Evolutionary conservation across 2,113 vertebrate genomes (phyloP).

Genomic region (Benitochromis conjunctus): DNA sequence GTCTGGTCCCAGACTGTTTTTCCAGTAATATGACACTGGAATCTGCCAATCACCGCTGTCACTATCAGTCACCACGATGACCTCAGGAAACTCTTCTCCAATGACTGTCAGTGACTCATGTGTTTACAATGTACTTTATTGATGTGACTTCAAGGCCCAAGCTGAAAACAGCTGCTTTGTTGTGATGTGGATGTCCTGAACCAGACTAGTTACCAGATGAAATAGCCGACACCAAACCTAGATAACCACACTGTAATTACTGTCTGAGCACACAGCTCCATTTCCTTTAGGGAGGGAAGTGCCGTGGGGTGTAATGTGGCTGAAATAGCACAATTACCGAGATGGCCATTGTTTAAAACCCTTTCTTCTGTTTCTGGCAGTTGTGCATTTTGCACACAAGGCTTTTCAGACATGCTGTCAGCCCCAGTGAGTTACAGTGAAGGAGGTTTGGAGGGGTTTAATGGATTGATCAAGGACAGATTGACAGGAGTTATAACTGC

Average conservation of each 20-base stretch:
- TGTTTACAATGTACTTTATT: constrained; percentile 48
- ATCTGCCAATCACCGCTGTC: constrained; percentile 32
- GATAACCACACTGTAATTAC: constrained; percentile 42
- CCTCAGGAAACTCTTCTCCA: background rate
- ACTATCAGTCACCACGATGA: constrained; percentile 37
- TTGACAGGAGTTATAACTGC: background rate
- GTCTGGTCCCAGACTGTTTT: constrained; percentile 35
- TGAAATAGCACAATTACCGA: constrained; percentile 11
- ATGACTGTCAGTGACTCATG: background rate
- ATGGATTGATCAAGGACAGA: constrained; percentile 1
- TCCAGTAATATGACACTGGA: constrained; percentile 50
- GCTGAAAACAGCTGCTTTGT: constrained; percentile 45
- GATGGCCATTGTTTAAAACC: constrained; percentile 8
- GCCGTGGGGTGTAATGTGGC: background rate
- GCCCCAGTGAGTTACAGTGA: background rate
- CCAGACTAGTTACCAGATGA: constrained; percentile 45
- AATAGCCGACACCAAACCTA: constrained; percentile 24
- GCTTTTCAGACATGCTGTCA: background rate
- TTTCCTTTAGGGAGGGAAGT: constrained; percentile 18
- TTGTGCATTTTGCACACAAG: background rate
- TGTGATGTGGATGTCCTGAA: constrained; percentile 39
- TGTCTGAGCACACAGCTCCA: constrained; percentile 4
- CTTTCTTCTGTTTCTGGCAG: background rate
- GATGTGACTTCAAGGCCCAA: constrained; percentile 34
- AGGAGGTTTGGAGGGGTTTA: background rate